Base-by-base conservation (phyloP, 2,113 vertebrate species). In the Varanus salvator region DNA sequence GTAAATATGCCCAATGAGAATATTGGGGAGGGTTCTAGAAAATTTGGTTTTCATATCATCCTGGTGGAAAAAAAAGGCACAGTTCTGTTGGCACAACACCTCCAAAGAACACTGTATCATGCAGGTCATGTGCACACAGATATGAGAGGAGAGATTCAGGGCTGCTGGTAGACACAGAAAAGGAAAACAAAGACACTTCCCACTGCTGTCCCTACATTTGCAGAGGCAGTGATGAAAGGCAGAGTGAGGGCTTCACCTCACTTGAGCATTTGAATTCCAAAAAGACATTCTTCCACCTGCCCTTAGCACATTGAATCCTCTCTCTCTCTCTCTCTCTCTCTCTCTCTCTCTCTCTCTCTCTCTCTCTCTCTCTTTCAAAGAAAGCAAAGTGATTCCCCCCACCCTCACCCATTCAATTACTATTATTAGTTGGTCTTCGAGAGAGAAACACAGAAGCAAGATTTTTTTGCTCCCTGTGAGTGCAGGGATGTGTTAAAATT, bases 221-320 rank as follows among this genome's bases (percentile, higher is more conserved):
- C 54, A 54, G 54, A 8, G 54, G 54, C 54, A 54, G 54, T 54
- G 54, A 7, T 12, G 54, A 54, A 54, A 54, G 54, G 54, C 38
- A 44, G 38, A 44, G 38, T 44, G 38, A 3, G 38, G 38, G 95
- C 96, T 95, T 97, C 97, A 96, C 97, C 97, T 96, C 94, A 97
- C 96, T 96, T 92, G 92, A 96, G 96, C 94, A 90, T 96, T 97
- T 97, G 94, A 96, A 96, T 97, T 74, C 54, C 94, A 93, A 91
- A 94, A 97, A 91, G 87, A 96, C 95, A 97, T 98, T 98, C 97
- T 97, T 97, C 97, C 84, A 88, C 0, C 0, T 93, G 93, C 94
- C 94, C 93, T 95, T 93, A 95, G 94, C 94, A 87, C 92, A 93
- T 92, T 77, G 81, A 89, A 93, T 94, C 92, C 74, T 27, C 29